Conservation (phyloP, 2,888 invertebrate species). For the Erebia epiphron region DNA sequence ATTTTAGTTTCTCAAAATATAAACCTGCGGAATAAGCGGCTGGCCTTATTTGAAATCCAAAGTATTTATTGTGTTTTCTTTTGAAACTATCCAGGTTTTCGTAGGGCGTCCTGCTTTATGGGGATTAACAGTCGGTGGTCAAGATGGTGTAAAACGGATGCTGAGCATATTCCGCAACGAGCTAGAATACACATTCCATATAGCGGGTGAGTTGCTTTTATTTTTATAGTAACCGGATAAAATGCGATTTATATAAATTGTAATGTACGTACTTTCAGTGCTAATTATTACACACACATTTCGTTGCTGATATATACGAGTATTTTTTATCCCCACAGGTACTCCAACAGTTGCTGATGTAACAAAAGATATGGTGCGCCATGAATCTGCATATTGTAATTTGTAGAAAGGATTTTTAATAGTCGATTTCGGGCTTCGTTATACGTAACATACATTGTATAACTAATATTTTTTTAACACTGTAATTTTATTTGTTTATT, state of each 20-base stretch:
- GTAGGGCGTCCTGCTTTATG: slow-evolving; percentile 93
- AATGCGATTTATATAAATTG: too few species aligned
- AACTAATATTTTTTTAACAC: background rate
- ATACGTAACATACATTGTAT: background rate
- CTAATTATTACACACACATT: too few species aligned
- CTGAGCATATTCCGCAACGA: slow-evolving; percentile 89
- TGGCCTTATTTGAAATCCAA: too few species aligned
- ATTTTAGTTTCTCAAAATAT: background rate
- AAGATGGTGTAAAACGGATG: slow-evolving; percentile 89
- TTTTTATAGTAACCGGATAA: too few species aligned
- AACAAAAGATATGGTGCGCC: slow-evolving; percentile 86
- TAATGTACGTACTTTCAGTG: too few species aligned
- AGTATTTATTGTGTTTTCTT: background rate
- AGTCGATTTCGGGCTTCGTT: background rate
- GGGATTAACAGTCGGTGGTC: slow-evolving; percentile 91
- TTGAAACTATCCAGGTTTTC: slow-evolving; percentile 84
- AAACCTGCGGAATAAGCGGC: background rate
- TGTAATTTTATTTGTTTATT: slow-evolving; percentile 56
- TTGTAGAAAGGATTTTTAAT: background rate
- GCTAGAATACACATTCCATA: slow-evolving; percentile 88
- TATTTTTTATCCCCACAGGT: slow-evolving; percentile 70
- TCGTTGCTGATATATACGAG: too few species aligned
- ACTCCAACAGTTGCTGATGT: slow-evolving; percentile 85
- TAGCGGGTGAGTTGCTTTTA: slow-evolving; percentile 84
- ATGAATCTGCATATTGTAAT: slow-evolving; percentile 82